A percentile compares a stretch with the other conserved stretches of the same genome.
phyloP scores from a whole-genome alignment of 2,113 vertebrate species.

The Coregonus clupeaformis region DNA sequence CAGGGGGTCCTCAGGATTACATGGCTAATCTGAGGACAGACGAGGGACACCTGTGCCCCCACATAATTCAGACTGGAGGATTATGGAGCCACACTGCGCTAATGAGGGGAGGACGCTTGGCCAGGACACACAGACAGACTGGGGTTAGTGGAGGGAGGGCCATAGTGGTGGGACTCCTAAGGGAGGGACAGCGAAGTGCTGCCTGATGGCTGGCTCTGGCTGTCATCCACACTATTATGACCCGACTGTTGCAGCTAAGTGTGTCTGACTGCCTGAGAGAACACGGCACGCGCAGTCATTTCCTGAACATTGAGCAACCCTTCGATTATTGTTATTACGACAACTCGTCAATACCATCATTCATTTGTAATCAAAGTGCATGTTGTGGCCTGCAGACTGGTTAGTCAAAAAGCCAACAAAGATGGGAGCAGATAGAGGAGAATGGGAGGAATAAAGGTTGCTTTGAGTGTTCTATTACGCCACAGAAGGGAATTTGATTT shows the following conservation, averaged over 20 bases:
- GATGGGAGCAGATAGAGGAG: background rate
- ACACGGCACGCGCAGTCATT: conserved; percentile 31
- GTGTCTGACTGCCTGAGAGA: conserved; percentile 8
- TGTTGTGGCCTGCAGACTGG: conserved; percentile 41
- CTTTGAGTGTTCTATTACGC: background rate
- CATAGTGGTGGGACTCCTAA: background rate
- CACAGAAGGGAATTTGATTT: no score
- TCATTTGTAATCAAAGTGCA: conserved; percentile 24
- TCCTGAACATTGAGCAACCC: conserved; percentile 49
- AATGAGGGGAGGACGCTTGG: conserved; percentile 60
- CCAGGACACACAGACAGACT: conserved; percentile 20
- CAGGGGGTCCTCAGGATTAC: conserved; percentile 66
- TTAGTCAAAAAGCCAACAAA: background rate
- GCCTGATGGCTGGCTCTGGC: background rate
- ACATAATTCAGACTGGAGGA: conserved; percentile 54
- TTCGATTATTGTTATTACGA: conserved; percentile 29
- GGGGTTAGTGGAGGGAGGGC: background rate
- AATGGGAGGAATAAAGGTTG: background rate
- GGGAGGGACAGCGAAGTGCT: background rate
- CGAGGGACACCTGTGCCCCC: conserved; percentile 74
- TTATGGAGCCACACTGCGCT: conserved; percentile 64
- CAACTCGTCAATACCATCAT: conserved; percentile 20
- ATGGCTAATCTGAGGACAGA: conserved; percentile 73
- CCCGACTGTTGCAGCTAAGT: no score
- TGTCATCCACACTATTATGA: background rate